phyloP scores from a whole-genome alignment of 92 coral and sea anemone genomes.

The Palythoa heliodiscus region DNA sequence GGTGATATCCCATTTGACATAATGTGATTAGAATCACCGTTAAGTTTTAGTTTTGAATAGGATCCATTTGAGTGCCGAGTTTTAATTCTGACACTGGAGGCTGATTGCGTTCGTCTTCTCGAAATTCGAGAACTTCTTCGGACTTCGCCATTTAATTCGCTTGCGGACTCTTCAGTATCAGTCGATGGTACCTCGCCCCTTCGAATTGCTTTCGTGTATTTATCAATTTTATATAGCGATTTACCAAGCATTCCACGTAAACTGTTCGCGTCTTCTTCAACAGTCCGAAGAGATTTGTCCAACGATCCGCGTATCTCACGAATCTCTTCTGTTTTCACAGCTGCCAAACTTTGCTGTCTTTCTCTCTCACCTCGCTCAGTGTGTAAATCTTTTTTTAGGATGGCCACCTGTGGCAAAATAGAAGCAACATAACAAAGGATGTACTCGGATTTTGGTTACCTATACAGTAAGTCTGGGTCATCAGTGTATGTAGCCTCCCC shows the following conservation, averaged over 20 bases:
- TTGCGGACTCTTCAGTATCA: conserved; percentile 68
- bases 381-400: conserved; percentile 62
- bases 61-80: conserved; percentile 36
- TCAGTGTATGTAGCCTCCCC: too few species aligned
- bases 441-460: too few species aligned
- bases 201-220: conserved; percentile 77
- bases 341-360: conserved; percentile 62
- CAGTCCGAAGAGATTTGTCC: conserved; percentile 81
- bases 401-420: conserved; percentile 51
- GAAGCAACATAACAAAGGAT: too few species aligned
- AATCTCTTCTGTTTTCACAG: conserved; percentile 79
- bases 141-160: conserved; percentile 56
- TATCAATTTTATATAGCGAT: conserved; percentile 87
- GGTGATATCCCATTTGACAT: conserved; percentile 26
- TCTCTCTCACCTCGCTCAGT: conserved; percentile 65
- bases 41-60: conserved; percentile 5
- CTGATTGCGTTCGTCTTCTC: conserved; percentile 70
- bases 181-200: conserved; percentile 68
- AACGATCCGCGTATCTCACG: conserved; percentile 86
- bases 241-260: conserved; percentile 91
- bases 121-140: conserved; percentile 52
- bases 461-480: too few species aligned
- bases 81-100: conserved; percentile 54
- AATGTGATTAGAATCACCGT: conserved; percentile 13
- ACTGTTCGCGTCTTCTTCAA: conserved; percentile 85